Evolutionary conservation across 2,797 vertebrate species (phyloP).

Genomic region (Danionella dracula): DNA sequence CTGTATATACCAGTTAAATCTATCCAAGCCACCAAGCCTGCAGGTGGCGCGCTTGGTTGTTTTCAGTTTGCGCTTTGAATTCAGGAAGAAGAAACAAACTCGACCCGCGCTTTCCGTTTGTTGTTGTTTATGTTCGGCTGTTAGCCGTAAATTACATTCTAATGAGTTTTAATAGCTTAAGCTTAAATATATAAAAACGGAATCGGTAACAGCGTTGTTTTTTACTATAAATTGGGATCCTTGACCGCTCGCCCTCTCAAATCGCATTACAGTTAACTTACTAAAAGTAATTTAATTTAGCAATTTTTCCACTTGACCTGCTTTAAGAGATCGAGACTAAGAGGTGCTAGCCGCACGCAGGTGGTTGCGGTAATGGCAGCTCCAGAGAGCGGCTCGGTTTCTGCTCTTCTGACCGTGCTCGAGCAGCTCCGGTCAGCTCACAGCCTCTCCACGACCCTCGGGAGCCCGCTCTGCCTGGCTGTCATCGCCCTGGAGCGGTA

Average conservation of each 20-base stretch:
- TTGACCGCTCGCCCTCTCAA: too few relatives aligned
- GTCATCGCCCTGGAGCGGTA: conserved; percentile 78
- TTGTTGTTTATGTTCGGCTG: conserved; percentile 13
- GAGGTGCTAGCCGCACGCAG: too few relatives aligned
- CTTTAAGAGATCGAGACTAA: too few relatives aligned
- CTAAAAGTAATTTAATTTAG: too few relatives aligned
- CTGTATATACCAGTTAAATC: too few relatives aligned
- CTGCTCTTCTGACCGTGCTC: conserved; percentile 55
- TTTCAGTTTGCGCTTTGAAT: not conserved
- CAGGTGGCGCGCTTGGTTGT: not conserved
- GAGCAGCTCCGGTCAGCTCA: conserved; percentile 51
- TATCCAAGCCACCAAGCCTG: not conserved
- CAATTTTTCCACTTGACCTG: too few relatives aligned
- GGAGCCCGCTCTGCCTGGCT: conserved; percentile 55
- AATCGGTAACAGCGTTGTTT: too few relatives aligned
- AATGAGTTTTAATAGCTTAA: too few relatives aligned
- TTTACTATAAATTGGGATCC: too few relatives aligned
- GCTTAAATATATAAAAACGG: not conserved
- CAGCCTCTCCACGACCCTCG: conserved; percentile 45
- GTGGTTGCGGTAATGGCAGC: not conserved
- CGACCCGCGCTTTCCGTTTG: not conserved
- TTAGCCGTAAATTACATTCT: not conserved
- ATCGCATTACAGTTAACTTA: too few relatives aligned
- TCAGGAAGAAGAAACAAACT: conserved; percentile 1
- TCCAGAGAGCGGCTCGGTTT: conserved; percentile 12